phyloP scores from a whole-genome alignment of 2,113 vertebrate species.

The Solenodon paradoxus region DNA sequence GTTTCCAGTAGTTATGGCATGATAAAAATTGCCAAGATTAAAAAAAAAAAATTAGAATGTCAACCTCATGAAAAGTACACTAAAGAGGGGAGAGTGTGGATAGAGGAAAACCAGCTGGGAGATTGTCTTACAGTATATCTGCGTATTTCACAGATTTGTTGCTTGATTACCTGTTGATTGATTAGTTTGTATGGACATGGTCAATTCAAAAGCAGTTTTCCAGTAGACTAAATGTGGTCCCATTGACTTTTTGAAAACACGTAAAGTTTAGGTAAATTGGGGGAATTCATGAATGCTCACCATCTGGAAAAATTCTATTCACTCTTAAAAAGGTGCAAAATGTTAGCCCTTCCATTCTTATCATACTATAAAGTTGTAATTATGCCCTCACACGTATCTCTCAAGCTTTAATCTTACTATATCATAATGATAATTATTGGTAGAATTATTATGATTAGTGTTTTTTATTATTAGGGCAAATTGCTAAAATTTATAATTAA shows the following conservation, averaged over 20 bases:
- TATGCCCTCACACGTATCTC: not conserved
- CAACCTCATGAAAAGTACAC: not conserved
- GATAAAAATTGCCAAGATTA: not conserved
- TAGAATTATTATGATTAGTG: not conserved
- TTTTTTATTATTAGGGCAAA: conserved; percentile 42
- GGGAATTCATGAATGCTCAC: not conserved
- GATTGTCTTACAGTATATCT: not conserved
- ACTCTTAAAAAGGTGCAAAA: conserved; percentile 10
- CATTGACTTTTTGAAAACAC: conserved; percentile 40
- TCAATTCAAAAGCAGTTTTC: conserved; percentile 38
- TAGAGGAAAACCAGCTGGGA: not conserved
- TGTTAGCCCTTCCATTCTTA: not conserved
- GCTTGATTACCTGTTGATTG: not conserved
- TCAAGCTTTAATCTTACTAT: conserved; percentile 23
- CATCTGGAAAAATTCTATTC: conserved; percentile 25
- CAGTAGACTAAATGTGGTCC: not conserved
- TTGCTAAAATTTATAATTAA: conserved; percentile 50
- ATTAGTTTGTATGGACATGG: not conserved
- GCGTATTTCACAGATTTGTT: conserved; percentile 4
- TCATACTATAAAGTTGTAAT: conserved; percentile 21
- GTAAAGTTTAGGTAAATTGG: conserved; percentile 39
- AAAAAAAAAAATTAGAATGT: not conserved
- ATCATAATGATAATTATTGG: conserved; percentile 36
- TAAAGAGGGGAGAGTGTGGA: not conserved
- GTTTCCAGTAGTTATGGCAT: not conserved